These are phyloP conservation scores for Hephaestus fuliginosus DNA, from an alignment of 2,797 vertebrate genomes.

Conservation along the genomic window DNA sequence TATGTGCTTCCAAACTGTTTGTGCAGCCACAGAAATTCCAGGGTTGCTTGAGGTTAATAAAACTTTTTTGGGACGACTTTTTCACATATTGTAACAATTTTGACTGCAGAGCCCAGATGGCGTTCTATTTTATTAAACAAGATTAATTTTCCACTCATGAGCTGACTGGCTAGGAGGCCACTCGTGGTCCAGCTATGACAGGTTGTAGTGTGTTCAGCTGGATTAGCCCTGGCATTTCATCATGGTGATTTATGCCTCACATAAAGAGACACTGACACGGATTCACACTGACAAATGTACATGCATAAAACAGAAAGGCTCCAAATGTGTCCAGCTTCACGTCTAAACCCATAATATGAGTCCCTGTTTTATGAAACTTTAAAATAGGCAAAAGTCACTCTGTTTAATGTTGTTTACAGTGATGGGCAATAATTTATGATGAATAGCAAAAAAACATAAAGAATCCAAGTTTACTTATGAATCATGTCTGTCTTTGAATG, in stretches of 20 bases:
- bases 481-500: constrained; percentile 31
- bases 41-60: constrained; percentile 76
- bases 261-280: constrained; percentile 63
- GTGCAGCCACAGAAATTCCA: constrained; percentile 64
- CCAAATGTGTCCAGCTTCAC: constrained; percentile 34
- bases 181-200: constrained; percentile 71
- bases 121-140: constrained; percentile 78
- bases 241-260: constrained; percentile 65
- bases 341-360: constrained; percentile 21
- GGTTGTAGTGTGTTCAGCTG: constrained; percentile 76
- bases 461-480: constrained; percentile 27
- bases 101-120: constrained; percentile 74
- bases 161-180: constrained; percentile 66
- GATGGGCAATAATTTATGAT: constrained; percentile 34
- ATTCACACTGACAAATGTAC: constrained; percentile 62
- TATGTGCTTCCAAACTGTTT: constrained; percentile 59
- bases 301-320: constrained; percentile 44
- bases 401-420: constrained; percentile 50
- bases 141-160: constrained; percentile 79
- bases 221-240: constrained; percentile 73
- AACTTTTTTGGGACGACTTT: constrained; percentile 55
- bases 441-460: constrained; percentile 23
- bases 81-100: constrained; percentile 83
- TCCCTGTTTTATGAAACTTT: constrained; percentile 40
- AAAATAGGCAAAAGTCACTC: constrained; percentile 30